Conservation (phyloP, 1,140 invertebrate species). For the Phymorhynchus buccinoides region DNA sequence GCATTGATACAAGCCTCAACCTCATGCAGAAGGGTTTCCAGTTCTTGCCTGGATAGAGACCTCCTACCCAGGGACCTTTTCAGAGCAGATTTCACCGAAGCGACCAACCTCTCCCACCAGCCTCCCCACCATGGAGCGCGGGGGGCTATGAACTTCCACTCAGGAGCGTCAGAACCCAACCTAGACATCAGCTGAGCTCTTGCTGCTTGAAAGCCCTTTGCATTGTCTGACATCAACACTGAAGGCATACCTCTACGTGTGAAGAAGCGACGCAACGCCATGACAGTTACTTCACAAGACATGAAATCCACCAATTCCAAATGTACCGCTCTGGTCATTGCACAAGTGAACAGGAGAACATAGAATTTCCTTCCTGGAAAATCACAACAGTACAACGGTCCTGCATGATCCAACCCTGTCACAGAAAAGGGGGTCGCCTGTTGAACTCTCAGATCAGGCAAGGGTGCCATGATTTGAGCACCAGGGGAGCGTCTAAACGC, state of each 20-base stretch:
- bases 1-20: no score
- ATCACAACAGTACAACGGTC: slow-evolving; percentile 8
- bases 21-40: no score
- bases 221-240: slow-evolving; percentile 21
- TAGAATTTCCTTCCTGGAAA: slow-evolving; percentile 3
- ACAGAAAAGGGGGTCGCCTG: slow-evolving; percentile 4
- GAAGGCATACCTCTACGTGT: background rate
- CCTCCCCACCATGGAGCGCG: no score
- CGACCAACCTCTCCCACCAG: no score
- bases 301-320: background rate
- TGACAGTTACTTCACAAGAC: background rate
- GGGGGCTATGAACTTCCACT: no score
- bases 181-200: no score
- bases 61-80: no score
- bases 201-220: background rate
- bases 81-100: no score
- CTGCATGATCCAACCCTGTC: slow-evolving; percentile 17
- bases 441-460: background rate
- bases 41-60: no score
- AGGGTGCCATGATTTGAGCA: background rate
- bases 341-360: slow-evolving; percentile 21
- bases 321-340: slow-evolving; percentile 21
- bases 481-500: background rate
- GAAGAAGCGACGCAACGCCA: background rate
- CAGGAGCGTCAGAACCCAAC: no score